Evolutionary conservation across 2,888 invertebrate genomes (phyloP).

Genomic region (Mactromeris polynyma): DNA sequence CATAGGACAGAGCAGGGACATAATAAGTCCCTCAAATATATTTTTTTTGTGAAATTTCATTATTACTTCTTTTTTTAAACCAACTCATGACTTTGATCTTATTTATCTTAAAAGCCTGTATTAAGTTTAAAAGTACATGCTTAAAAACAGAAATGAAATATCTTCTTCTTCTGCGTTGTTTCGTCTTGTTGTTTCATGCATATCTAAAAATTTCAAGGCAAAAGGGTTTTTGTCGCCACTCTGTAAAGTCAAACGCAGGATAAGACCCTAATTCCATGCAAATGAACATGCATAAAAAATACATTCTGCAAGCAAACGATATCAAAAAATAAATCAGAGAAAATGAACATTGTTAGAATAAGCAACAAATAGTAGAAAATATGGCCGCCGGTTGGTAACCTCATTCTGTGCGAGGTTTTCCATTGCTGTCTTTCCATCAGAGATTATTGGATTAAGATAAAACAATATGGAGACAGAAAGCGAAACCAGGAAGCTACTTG

Average conservation of each 20-base stretch:
- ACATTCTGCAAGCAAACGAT: slow-evolving; percentile 37
- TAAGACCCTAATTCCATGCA: background rate
- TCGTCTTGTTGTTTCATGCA: background rate
- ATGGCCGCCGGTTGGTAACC: slow-evolving; percentile 1
- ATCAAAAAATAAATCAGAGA: slow-evolving; percentile 29
- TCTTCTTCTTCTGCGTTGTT: background rate
- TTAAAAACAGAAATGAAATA: background rate
- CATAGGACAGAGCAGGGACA: too few relatives aligned
- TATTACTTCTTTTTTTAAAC: too few relatives aligned
- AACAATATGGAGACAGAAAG: background rate
- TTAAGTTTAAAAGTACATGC: background rate
- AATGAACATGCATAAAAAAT: background rate
- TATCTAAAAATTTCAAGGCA: background rate
- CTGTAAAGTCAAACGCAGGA: background rate
- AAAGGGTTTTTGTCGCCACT: background rate
- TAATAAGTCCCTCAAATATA: too few relatives aligned
- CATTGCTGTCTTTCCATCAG: background rate
- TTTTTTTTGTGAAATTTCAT: background rate
- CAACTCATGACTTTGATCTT: too few relatives aligned
- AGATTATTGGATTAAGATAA: background rate
- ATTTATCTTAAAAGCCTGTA: slow-evolving; percentile 1
- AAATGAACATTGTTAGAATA: slow-evolving; percentile 12
- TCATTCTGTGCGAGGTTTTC: background rate
- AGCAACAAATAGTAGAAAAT: background rate
- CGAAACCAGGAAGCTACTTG: background rate